A percentile compares a stretch with the other conserved stretches of the same genome.
These are phyloP conservation scores for Nibea albiflora DNA, from an alignment of 2,113 vertebrate species.

Conservation along the genomic window DNA sequence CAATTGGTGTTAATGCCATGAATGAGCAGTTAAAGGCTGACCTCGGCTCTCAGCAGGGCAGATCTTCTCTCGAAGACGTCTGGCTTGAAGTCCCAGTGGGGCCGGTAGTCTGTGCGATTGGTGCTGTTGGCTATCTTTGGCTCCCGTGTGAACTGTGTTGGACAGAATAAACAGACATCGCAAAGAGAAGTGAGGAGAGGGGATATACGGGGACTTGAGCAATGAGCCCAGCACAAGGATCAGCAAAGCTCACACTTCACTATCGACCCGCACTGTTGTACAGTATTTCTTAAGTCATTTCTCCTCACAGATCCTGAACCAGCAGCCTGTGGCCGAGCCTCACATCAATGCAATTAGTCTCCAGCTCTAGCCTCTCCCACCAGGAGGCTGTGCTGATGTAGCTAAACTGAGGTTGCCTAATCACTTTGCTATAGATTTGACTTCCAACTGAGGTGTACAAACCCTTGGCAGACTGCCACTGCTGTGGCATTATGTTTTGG, in stretches of 20 bases:
- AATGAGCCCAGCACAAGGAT: conserved; percentile 56
- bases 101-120: conserved; percentile 74
- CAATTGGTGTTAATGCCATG: conserved; percentile 64
- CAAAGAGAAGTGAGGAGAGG: conserved; percentile 21
- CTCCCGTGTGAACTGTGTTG: conserved; percentile 77
- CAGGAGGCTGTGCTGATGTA: conserved; percentile 70
- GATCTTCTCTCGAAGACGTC: conserved; percentile 72
- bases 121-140: conserved; percentile 71
- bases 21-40: conserved; percentile 70
- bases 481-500: conserved; percentile 29
- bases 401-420: conserved; percentile 69
- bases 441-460: conserved; percentile 53
- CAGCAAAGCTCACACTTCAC: conserved; percentile 74
- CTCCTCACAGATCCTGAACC: conserved; percentile 67
- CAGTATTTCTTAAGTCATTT: conserved; percentile 71
- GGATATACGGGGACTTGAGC: conserved; percentile 34
- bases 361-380: conserved; percentile 55
- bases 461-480: conserved; percentile 28
- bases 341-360: conserved; percentile 76
- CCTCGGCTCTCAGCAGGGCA: conserved; percentile 80
- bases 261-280: conserved; percentile 68
- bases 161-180: conserved; percentile 64
- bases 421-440: conserved; percentile 77
- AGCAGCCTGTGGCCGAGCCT: conserved; percentile 50
- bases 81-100: conserved; percentile 71